Conservation (phyloP, 92 coral and sea anemone species). For the Paragorgia papillata region DNA sequence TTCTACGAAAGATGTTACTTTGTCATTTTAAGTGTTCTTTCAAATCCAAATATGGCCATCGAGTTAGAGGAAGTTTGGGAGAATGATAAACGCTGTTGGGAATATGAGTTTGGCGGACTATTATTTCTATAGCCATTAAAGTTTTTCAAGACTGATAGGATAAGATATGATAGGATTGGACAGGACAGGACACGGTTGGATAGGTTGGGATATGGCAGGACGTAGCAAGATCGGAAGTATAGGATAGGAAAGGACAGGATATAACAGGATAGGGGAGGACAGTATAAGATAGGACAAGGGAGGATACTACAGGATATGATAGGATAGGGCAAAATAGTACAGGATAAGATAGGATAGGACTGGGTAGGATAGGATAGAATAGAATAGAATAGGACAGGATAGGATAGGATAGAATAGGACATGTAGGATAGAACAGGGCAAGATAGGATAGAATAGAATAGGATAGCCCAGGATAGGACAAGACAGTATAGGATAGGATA, state of each 20-base stretch:
- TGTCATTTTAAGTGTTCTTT: no score
- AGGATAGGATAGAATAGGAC: neutral
- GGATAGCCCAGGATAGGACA: neutral
- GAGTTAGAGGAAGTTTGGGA: no score
- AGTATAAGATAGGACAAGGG: neutral
- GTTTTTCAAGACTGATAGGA: no score
- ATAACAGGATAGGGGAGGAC: neutral
- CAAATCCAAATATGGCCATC: no score
- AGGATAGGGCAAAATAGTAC: neutral
- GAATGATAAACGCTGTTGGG: no score
- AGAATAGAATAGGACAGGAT: neutral
- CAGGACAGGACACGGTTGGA: neutral
- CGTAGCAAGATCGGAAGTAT: neutral
- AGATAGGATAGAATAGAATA: neutral
- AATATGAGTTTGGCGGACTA: no score
- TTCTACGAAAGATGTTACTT: no score
- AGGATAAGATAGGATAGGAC: neutral
- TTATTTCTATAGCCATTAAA: no score
- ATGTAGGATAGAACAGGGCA: neutral
- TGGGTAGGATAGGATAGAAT: neutral
- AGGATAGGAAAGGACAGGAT: neutral
- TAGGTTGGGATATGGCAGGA: neutral
- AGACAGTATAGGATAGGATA: neutral
- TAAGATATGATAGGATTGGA: no score
- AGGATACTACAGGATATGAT: neutral